These are phyloP conservation scores for Mylabris sibirica DNA, from an alignment of 2,888 invertebrate species.

Conservation along the genomic window DNA sequence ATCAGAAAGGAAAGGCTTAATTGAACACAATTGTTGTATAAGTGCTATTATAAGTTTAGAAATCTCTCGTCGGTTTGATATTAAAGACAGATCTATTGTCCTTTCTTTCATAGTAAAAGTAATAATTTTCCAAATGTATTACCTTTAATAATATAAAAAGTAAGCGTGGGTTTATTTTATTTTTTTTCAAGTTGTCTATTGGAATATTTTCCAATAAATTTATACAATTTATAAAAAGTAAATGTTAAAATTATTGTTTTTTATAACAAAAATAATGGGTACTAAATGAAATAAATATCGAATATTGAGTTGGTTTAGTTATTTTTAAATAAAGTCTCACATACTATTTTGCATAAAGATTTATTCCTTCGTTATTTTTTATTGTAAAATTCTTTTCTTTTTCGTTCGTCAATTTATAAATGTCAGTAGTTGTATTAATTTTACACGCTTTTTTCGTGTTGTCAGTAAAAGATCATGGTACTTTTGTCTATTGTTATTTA, in stretches of 20 bases:
- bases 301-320: background rate
- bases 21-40: constrained; percentile 1
- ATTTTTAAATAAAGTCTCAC: constrained; percentile 5
- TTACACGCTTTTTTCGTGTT: background rate
- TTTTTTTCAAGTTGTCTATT: background rate
- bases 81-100: background rate
- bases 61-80: background rate
- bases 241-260: background rate
- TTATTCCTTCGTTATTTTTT: background rate
- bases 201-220: background rate
- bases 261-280: background rate
- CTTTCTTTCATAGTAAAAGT: constrained; percentile 4
- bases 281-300: background rate
- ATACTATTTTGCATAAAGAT: background rate
- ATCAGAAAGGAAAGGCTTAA: constrained; percentile 4
- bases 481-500: background rate
- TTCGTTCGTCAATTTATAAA: background rate
- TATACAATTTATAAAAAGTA: background rate
- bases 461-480: background rate
- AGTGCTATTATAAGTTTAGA: background rate
- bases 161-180: background rate
- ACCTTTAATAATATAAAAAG: background rate
- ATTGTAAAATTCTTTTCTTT: background rate
- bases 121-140: background rate
- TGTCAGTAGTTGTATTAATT: background rate